Conservation (phyloP, 2,888 invertebrate genomes). For the Acronicta psi region DNA sequence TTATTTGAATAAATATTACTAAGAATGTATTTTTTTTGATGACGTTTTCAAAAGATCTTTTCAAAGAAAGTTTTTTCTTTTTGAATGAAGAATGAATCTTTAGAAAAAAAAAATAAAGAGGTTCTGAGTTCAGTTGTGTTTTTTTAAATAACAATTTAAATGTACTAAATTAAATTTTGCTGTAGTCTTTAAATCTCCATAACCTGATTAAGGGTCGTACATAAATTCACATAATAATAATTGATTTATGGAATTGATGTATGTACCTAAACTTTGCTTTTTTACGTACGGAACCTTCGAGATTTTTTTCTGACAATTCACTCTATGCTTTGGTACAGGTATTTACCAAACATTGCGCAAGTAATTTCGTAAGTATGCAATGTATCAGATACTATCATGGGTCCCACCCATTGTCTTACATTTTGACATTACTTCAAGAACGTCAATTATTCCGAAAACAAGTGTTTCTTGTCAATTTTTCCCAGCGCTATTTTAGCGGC, state of each 20-base stretch:
- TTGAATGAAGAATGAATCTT: too few relatives aligned
- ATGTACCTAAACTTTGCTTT: not conserved
- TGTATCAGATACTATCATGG: constrained; percentile 43
- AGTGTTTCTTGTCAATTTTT: constrained; percentile 19
- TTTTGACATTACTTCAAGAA: constrained; percentile 51
- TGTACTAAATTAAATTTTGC: too few relatives aligned
- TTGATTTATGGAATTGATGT: not conserved
- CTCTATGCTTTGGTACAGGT: constrained; percentile 26
- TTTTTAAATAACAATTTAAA: too few relatives aligned
- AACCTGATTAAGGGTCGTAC: too few relatives aligned
- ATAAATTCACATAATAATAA: not conserved
- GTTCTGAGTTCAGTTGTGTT: too few relatives aligned
- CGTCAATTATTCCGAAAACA: constrained; percentile 36
- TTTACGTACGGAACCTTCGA: constrained; percentile 6
- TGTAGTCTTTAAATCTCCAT: too few relatives aligned
- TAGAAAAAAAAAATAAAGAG: too few relatives aligned
- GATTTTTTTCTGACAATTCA: not conserved
- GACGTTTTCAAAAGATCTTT: too few relatives aligned
- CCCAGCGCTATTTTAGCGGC: not conserved
- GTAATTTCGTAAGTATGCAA: constrained; percentile 45
- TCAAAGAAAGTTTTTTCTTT: too few relatives aligned
- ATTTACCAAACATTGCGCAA: constrained; percentile 40
- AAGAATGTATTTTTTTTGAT: too few relatives aligned
- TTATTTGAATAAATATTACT: too few relatives aligned
- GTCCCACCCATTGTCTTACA: constrained; percentile 61